Evolutionary conservation across 1,140 invertebrate species (phyloP).

Genomic region (Dryas iulia): DNA sequence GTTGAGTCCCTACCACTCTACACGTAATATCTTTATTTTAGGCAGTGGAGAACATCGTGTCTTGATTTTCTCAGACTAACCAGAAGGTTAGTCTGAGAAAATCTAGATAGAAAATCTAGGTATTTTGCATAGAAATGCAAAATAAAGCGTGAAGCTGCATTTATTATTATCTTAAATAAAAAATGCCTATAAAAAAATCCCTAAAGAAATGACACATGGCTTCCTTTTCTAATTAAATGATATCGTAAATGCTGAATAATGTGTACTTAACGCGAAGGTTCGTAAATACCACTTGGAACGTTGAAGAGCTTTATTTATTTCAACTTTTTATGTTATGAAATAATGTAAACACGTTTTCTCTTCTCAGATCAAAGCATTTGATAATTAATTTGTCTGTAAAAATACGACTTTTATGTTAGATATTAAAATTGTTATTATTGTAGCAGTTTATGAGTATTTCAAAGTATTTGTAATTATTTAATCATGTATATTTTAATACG

Average conservation of each 20-base stretch:
- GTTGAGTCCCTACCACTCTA: too few species aligned
- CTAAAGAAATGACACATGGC: background rate
- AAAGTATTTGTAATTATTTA: too few species aligned
- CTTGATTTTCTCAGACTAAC: too few species aligned
- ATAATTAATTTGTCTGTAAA: background rate
- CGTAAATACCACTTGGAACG: background rate
- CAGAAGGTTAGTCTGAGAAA: too few species aligned
- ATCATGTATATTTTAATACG: too few species aligned
- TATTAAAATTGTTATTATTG: background rate
- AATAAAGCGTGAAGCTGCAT: too few species aligned
- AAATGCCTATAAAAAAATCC: background rate
- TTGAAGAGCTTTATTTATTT: background rate
- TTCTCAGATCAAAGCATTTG: background rate
- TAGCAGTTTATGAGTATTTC: too few species aligned
- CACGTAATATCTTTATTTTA: too few species aligned
- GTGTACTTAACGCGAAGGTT: background rate
- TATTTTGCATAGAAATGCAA: too few species aligned
- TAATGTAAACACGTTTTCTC: background rate
- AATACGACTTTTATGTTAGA: background rate
- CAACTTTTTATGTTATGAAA: background rate
- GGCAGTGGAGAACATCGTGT: too few species aligned
- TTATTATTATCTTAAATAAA: too few species aligned
- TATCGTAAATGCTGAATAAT: background rate
- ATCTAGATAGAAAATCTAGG: too few species aligned
- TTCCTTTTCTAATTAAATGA: background rate